Conservation (phyloP, 2,113 vertebrate species). For the Pollachius pollachius region DNA sequence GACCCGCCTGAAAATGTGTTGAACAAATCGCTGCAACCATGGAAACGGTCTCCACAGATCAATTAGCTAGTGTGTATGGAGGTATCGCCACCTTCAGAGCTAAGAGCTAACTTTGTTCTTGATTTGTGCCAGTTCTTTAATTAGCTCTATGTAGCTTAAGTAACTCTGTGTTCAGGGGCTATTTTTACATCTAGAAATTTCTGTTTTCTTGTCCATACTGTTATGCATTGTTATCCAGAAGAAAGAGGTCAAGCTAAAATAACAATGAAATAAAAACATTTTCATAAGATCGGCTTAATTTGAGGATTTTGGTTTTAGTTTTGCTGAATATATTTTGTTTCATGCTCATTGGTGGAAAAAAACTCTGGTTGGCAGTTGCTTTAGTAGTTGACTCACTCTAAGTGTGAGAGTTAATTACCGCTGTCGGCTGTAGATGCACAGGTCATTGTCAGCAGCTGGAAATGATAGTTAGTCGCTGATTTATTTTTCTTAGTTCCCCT, state of each 20-base stretch:
- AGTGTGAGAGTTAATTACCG: constrained; percentile 53
- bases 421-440: constrained; percentile 8
- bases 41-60: constrained; percentile 45
- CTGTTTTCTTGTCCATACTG: constrained; percentile 27
- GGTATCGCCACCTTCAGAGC: constrained; percentile 43
- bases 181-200: constrained; percentile 40
- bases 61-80: constrained; percentile 48
- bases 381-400: constrained; percentile 36
- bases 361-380: constrained; percentile 18
- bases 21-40: constrained; percentile 21
- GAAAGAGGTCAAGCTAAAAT: constrained; percentile 15
- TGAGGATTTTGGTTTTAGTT: too few species aligned
- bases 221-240: constrained; percentile 24
- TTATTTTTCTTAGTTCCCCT: too few species aligned
- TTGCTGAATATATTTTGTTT: not conserved
- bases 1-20: constrained; percentile 1
- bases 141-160: constrained; percentile 32
- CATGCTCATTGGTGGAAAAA: not conserved
- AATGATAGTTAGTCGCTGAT: too few species aligned
- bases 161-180: constrained; percentile 32
- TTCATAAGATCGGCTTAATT: constrained; percentile 10
- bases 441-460: constrained; percentile 57
- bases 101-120: constrained; percentile 37
- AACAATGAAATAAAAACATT: not conserved
- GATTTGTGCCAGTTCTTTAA: constrained; percentile 47